phyloP scores from a whole-genome alignment of 1,140 invertebrate species.

The Scylla paramamosain region DNA sequence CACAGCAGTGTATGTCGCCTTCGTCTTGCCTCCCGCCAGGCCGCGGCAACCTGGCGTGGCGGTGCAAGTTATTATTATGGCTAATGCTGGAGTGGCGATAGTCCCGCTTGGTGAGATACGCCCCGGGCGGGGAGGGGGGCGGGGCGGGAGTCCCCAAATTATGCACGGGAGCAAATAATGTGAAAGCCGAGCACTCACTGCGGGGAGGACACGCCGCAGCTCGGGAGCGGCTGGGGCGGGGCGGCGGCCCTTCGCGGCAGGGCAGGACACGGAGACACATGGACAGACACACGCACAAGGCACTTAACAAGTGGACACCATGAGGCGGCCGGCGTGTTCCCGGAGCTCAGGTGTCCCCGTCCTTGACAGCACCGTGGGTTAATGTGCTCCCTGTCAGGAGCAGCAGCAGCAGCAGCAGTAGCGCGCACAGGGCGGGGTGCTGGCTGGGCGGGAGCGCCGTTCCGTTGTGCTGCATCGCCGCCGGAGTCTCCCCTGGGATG shows the following conservation, averaged over 20 bases:
- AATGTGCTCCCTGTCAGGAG: background rate
- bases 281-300: slow-evolving; percentile 18
- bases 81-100: too few relatives aligned
- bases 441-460: background rate
- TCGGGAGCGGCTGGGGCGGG: too few relatives aligned
- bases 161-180: too few relatives aligned
- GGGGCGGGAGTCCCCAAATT: background rate
- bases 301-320: background rate
- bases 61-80: too few relatives aligned
- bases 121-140: background rate
- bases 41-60: too few relatives aligned
- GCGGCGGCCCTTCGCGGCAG: background rate
- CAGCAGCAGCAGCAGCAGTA: background rate
- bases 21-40: too few relatives aligned
- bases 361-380: background rate
- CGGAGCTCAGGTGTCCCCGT: background rate
- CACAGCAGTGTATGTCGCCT: too few relatives aligned
- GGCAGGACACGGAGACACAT: background rate
- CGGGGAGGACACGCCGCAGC: too few relatives aligned
- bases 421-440: background rate
- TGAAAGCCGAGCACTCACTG: too few relatives aligned
- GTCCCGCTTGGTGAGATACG: too few relatives aligned
- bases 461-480: slow-evolving; percentile 37
- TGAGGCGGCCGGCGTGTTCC: background rate
- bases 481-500: slow-evolving; percentile 34